Evolutionary conservation across 2,888 invertebrate genomes (phyloP).

Genomic region (Erebia ligea): DNA sequence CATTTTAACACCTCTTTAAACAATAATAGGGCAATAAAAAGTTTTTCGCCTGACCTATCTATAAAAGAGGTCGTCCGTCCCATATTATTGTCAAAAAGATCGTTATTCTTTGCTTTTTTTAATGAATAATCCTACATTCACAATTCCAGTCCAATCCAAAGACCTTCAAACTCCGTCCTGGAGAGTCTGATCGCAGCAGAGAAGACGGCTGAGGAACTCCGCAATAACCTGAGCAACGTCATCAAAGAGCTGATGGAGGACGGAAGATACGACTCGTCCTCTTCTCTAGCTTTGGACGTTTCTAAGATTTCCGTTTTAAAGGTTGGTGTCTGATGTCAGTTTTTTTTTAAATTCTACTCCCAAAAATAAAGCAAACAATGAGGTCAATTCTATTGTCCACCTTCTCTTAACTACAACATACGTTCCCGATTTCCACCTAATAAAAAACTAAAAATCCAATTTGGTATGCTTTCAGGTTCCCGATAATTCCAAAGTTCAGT

Average conservation of each 20-base stretch:
- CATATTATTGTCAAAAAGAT: no score
- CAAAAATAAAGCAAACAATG: background rate
- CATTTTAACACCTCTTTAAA: no score
- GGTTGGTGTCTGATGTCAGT: slow-evolving; percentile 48
- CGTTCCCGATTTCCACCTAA: no score
- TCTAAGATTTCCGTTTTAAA: slow-evolving; percentile 75
- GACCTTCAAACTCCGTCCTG: slow-evolving; percentile 35
- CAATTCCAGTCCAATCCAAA: slow-evolving; percentile 25
- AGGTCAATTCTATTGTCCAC: no score
- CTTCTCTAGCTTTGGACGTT: slow-evolving; percentile 69
- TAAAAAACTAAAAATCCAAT: background rate
- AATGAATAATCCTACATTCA: background rate
- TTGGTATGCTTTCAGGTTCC: slow-evolving; percentile 53
- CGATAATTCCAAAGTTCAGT: slow-evolving; percentile 64
- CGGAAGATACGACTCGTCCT: slow-evolving; percentile 61
- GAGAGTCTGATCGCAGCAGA: slow-evolving; percentile 64
- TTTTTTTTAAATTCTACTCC: background rate
- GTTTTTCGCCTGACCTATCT: no score
- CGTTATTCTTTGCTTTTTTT: no score
- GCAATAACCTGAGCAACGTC: slow-evolving; percentile 54
- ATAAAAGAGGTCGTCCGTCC: no score
- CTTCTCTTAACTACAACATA: no score
- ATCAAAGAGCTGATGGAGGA: slow-evolving; percentile 62
- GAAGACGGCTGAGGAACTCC: slow-evolving; percentile 60
- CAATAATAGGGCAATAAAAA: no score